Conservation (phyloP, 35 echinoderm and acorn worm genomes). For the Diadema setosum region DNA sequence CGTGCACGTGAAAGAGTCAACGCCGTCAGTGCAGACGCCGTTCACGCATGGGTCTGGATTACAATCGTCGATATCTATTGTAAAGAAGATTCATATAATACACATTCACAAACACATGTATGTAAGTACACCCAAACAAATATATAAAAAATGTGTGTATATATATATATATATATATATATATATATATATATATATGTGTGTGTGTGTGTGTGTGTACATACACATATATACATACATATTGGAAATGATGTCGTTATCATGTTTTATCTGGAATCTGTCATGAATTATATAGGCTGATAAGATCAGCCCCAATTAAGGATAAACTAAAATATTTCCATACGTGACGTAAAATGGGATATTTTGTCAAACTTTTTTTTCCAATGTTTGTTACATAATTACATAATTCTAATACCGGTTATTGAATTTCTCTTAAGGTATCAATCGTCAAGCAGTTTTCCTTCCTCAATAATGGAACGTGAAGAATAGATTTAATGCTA, state of each 20-base stretch:
- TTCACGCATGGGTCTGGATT: not conserved
- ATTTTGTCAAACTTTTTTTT: too few species aligned
- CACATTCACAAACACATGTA: not conserved
- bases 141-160: not conserved
- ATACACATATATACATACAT: not conserved
- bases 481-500: too few species aligned
- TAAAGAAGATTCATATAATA: not conserved
- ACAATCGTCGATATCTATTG: conserved; percentile 3
- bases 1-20: not conserved
- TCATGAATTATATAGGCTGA: too few species aligned
- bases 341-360: too few species aligned
- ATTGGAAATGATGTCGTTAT: not conserved
- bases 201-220: not conserved
- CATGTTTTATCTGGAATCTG: not conserved
- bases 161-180: not conserved
- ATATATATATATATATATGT: not conserved
- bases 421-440: too few species aligned
- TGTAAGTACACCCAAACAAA: too few species aligned
- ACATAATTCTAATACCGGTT: too few species aligned
- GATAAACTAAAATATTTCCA: too few species aligned
- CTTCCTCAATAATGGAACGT: too few species aligned
- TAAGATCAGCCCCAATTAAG: too few species aligned
- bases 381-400: too few species aligned
- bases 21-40: not conserved
- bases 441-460: too few species aligned